Conservation (phyloP, 2,888 invertebrate species). For the Plebejus anna region DNA sequence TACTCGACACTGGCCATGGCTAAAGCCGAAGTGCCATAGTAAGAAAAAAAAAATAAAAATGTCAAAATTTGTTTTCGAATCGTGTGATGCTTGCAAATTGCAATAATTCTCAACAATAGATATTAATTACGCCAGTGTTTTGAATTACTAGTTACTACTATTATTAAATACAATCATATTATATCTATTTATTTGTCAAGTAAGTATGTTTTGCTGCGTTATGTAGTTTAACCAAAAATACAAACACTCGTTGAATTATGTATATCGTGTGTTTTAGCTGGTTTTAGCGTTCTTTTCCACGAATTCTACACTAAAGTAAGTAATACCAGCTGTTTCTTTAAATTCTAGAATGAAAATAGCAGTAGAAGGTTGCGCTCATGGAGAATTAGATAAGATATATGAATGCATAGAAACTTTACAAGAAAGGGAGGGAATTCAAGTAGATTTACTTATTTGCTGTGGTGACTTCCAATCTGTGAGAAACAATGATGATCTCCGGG, state of each 20-base stretch:
- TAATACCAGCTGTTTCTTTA: not conserved
- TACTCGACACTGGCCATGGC: too few species aligned
- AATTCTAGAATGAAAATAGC: constrained; percentile 89
- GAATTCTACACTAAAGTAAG: not conserved
- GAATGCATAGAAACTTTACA: constrained; percentile 89
- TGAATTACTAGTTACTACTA: not conserved
- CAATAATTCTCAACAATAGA: too few species aligned
- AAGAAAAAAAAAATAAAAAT: not conserved
- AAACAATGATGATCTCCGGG: constrained; percentile 91
- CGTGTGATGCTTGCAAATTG: too few species aligned
- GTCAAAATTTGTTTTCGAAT: not conserved
- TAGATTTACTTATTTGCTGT: constrained; percentile 97
- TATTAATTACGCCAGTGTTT: not conserved
- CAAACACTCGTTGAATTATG: not conserved
- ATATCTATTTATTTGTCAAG: not conserved
- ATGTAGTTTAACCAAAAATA: not conserved
- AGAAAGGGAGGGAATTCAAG: constrained; percentile 84
- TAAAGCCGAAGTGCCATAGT: too few species aligned
- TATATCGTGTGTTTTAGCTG: not conserved
- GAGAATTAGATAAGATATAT: constrained; percentile 97
- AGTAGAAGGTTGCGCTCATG: constrained; percentile 98
- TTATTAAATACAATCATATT: not conserved
- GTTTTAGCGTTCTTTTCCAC: not conserved
- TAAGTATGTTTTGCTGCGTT: not conserved
- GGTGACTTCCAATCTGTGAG: constrained; percentile 98